Base-by-base conservation (phyloP, 1,140 invertebrate genomes). In the Drosophila fuyamai region DNA sequence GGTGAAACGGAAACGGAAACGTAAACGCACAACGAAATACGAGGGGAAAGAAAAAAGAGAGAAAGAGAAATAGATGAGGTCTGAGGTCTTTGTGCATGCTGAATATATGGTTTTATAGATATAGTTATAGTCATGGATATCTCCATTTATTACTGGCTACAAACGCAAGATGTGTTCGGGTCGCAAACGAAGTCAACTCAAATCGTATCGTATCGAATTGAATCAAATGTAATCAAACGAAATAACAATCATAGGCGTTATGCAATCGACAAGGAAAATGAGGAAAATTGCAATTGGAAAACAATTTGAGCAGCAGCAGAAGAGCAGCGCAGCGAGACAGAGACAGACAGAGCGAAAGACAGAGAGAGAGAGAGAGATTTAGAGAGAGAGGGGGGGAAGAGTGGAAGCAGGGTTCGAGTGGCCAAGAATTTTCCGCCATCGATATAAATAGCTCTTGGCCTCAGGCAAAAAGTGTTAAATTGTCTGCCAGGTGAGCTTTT, bases 241-340 rank as follows among this genome's bases (percentile, higher is more conserved):
- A 71, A 71, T 71, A 40, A 58, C 68, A 71, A 71, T 71, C 68
- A 71, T 57, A 71, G 65, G 67, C 68, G 66, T 71, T 71, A 71
- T 71, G 68, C 68, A 71, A 71, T 71, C 53, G 43, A 29, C 29
- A 54, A 68, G 65, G 29, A 32, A 71, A 71, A 58, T 71, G 53
- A 71, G 67, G 68, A 71, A 71, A 71, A 71, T 71, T 71, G 68
- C 65, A 71, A 71, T 71, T 71, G 68, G 66, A 71, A 71, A 71
- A 71, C 53, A 71, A 71, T 71, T 71, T 71, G 16, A 70, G 63
- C 40, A 41, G 60, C 63, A 67, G 63, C 59, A 67, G 44, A 12
- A 55, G 62, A 57, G 47, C 29, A 40, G 14, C 50, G 53, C 43
- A 71, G 65, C 51, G 41, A 71, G 67, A 71, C 65, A 71, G 65